Conservation (phyloP, 2,797 vertebrate genomes). For the Scolopax rusticola region DNA sequence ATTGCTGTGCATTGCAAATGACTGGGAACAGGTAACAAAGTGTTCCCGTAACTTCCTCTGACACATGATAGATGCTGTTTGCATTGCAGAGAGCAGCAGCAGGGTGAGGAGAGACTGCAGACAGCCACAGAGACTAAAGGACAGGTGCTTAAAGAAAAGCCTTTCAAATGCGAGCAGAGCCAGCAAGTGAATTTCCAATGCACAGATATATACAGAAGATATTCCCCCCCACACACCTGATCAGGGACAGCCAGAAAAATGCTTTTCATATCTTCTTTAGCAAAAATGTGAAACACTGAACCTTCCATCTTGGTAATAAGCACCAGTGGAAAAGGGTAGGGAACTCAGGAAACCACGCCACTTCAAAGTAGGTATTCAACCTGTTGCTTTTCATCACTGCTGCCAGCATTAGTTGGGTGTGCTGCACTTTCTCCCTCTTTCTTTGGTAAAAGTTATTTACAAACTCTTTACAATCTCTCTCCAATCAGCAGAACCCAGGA, state of each 20-base stretch:
- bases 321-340: background rate
- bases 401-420: background rate
- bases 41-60: background rate
- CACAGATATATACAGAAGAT: background rate
- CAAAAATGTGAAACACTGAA: background rate
- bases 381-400: background rate
- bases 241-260: background rate
- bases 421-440: background rate
- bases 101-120: background rate
- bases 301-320: background rate
- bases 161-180: background rate
- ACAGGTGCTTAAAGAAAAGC: background rate
- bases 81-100: background rate
- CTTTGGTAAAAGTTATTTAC: background rate
- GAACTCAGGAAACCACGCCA: rapidly evolving
- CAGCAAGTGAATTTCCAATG: background rate
- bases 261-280: background rate
- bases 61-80: background rate
- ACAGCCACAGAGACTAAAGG: background rate
- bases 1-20: background rate
- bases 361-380: background rate
- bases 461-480: background rate
- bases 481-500: background rate
- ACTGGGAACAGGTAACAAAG: background rate
- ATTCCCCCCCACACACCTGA: rapidly evolving